Evolutionary conservation across 2,113 vertebrate species (phyloP), one percentile per base, ranked within the genome.

Genomic region (Xenopus borealis): DNA sequence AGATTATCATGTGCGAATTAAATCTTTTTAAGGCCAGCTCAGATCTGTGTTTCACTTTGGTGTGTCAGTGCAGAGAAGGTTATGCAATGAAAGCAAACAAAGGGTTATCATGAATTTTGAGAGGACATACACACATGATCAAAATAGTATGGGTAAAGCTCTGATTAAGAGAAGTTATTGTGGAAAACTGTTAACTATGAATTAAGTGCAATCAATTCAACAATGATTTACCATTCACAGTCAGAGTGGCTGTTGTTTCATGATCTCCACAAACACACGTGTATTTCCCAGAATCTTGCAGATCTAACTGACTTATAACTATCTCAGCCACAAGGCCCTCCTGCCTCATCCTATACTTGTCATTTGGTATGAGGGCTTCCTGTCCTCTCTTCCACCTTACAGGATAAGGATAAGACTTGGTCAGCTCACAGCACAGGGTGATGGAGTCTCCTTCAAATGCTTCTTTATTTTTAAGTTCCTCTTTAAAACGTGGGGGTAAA

Each of bases 381-480:
- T 81, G 79, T 0, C 88, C 91, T 72, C 85, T 95, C 81, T 82
- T 91, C 95, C 95, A 98, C 72, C 93, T 89, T 0, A 92, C 90
- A 0, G 84, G n/a, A n/a, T n/a, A 81, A 18, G 92, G 82, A 17
- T 85, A 88, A 0, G 88, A 66, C 83, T 88, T 94, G 78, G 93
- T 94, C 71, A 97, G 83, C 84, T 95, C 93, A n/a, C 94, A 95
- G 75, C 89, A 90, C 79, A 97, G 76, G 0, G 89, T 87, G 62
- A 92, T 82, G 0, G 86, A 88, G 71, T 80, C 91, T 3, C 93
- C 94, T 83, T 97, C 95, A 0, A 92, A 91, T n/a, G 82, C 86
- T 77, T 94, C 91, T 69, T 91, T 84, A 4, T 91, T 89, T 87
- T 88, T 92, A 71, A 97, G 84, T 20, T 93, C 90, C 64, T 88